A percentile compares a stretch with the other conserved stretches of the same genome.
phyloP scores from a whole-genome alignment of 2,113 vertebrate genomes.

The Leptocoma aspasia region DNA sequence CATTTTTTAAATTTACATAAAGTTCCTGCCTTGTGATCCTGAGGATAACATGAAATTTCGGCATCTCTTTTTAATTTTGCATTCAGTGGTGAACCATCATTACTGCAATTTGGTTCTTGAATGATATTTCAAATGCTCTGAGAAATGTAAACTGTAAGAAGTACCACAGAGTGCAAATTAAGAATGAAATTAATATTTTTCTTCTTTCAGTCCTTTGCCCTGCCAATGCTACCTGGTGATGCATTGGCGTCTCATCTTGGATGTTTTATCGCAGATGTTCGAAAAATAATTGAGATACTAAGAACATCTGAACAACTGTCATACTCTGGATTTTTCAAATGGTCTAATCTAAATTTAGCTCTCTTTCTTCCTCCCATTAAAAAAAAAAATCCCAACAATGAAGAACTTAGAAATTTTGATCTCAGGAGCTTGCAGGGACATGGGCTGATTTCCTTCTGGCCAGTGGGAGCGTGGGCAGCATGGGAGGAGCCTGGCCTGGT shows the following conservation, averaged over 20 bases:
- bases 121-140: background rate
- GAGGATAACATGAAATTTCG: background rate
- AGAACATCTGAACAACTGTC: background rate
- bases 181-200: background rate
- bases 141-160: background rate
- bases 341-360: conserved; percentile 43
- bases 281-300: background rate
- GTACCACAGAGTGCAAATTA: background rate
- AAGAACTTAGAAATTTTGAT: conserved; percentile 8
- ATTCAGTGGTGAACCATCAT: background rate
- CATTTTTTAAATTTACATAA: background rate
- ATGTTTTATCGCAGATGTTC: background rate
- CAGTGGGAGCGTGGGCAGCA: conserved; percentile 70
- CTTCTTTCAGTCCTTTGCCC: background rate
- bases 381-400: background rate
- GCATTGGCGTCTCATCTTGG: background rate
- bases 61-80: background rate
- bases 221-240: background rate
- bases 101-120: background rate
- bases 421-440: conserved; percentile 47
- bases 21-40: background rate
- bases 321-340: background rate
- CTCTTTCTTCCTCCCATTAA: background rate
- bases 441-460: conserved; percentile 42
- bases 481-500: conserved; percentile 57